Evolutionary conservation across 2,113 vertebrate species (phyloP).

Genomic region (Solea senegalensis): DNA sequence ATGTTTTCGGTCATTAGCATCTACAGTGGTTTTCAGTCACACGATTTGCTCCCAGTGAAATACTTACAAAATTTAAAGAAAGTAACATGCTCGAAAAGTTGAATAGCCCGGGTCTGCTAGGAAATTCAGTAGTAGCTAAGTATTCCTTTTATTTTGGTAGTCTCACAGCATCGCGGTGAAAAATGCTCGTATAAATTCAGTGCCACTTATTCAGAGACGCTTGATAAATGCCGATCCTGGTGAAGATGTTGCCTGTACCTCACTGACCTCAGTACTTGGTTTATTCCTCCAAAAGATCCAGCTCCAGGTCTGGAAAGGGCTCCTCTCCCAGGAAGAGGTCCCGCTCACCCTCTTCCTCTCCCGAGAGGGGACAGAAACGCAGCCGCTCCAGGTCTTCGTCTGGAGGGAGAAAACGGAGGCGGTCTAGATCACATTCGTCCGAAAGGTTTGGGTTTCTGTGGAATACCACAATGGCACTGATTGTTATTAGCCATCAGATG

Average conservation of each 20-base stretch:
- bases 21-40: neutral
- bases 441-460: constrained; percentile 99
- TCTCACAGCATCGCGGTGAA: neutral
- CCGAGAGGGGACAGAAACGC: constrained; percentile 92
- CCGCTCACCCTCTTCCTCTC: constrained; percentile 92
- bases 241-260: constrained; percentile 41
- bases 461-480: constrained; percentile 91
- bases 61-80: neutral
- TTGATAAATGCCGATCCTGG: constrained; percentile 64
- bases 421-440: constrained; percentile 97
- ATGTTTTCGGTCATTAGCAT: neutral
- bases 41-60: neutral
- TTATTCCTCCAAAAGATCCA: constrained; percentile 98
- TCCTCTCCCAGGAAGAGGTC: constrained; percentile 95
- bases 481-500: constrained; percentile 55
- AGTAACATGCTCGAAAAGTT: constrained; percentile 8
- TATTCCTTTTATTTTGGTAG: neutral
- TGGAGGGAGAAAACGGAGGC: constrained; percentile 96
- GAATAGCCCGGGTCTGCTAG: constrained; percentile 10
- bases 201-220: constrained; percentile 49
- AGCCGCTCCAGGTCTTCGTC: constrained; percentile 97
- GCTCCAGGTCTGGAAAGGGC: constrained; percentile 97
- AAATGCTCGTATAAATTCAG: neutral
- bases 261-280: constrained; percentile 84
- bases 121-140: neutral